phyloP scores from a whole-genome alignment of 1,140 invertebrate species.

The Drosophila murphyi region DNA sequence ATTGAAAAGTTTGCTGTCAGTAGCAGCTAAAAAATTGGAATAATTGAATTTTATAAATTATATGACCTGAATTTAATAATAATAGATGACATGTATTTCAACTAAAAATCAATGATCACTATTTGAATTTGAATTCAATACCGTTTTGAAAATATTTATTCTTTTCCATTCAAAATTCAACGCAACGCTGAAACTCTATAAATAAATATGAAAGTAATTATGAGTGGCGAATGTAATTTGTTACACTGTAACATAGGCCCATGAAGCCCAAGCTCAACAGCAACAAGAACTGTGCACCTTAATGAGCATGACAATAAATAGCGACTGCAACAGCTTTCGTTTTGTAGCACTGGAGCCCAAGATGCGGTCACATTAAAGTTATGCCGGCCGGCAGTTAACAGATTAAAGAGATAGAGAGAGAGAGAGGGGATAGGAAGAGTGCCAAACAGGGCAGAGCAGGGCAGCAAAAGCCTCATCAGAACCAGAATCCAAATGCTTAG shows the following conservation, averaged over 20 bases:
- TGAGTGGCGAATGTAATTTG: neutral
- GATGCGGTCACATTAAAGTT: slow-evolving; percentile 73
- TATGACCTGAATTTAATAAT: too few relatives aligned
- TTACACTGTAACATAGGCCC: neutral
- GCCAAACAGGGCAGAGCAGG: neutral
- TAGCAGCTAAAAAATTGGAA: too few relatives aligned
- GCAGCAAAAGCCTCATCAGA: slow-evolving; percentile 27
- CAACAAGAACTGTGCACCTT: slow-evolving; percentile 16
- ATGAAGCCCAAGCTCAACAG: slow-evolving; percentile 19
- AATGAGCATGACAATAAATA: slow-evolving; percentile 46
- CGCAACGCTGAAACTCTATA: too few relatives aligned
- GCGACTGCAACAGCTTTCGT: slow-evolving; percentile 7
- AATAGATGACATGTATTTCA: too few relatives aligned
- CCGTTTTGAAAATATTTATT: too few relatives aligned
- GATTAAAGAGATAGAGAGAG: slow-evolving; percentile 26
- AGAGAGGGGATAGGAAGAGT: neutral
- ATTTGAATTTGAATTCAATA: too few relatives aligned
- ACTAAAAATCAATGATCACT: too few relatives aligned
- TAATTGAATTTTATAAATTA: too few relatives aligned
- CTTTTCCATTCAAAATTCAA: too few relatives aligned
- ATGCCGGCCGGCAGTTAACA: slow-evolving; percentile 60
- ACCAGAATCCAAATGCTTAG: slow-evolving; percentile 62
- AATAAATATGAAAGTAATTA: too few relatives aligned
- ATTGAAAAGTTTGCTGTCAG: too few relatives aligned
- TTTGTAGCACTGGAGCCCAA: slow-evolving; percentile 47